Evolutionary conservation across 2,797 vertebrate species (phyloP), one percentile per base, ranked within the genome.

Genomic region (Numenius phaeopus): DNA sequence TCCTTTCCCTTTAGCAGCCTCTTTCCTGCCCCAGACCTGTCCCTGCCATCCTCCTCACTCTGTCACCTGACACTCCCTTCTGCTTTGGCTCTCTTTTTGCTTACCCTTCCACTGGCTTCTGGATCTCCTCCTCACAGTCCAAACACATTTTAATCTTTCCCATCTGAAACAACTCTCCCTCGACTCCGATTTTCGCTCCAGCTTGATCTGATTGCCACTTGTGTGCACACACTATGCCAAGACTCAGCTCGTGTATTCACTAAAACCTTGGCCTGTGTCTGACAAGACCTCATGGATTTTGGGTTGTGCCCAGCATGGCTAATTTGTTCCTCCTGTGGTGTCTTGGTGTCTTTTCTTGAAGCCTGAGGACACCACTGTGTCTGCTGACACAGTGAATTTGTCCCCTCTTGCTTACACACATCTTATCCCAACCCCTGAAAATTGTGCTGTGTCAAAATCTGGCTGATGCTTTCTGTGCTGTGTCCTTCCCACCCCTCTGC

Each of bases 81-180:
- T 49, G 47, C 83, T 73, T 87, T 96, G 95, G 83, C 75, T 95
- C 70, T 62, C 57, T 82, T 70, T 94, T 82, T 83, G 81, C 90
- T 89, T 62, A 73, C n/a, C 59, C 55, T 92, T 66, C 70, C 59
- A 37, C 55, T 42, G 61, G 61, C 69, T 96, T 78, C 93, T 95
- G 61, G 19, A 73, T 87, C 75, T 83, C 19, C 67, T 87, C 22
- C 87, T 90, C 6, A 0, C 65, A 93, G 79, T 52, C 89, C 55
- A 92, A 87, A 58, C 59, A 85, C 3, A 14, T 85, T 96, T 95
- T 96, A 96, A 95, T 89, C 78, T 83, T 89, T 92, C 71, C 89
- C 89, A 94, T 91, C 89, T 96, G 94, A 70, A 94, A 94, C 55
- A 92, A 67, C 89, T 64, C 81, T 75, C 75, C 54, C 64, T 64